Evolutionary conservation across 2,888 invertebrate species (phyloP).

Genomic region (Ryuthela nishihirai): DNA sequence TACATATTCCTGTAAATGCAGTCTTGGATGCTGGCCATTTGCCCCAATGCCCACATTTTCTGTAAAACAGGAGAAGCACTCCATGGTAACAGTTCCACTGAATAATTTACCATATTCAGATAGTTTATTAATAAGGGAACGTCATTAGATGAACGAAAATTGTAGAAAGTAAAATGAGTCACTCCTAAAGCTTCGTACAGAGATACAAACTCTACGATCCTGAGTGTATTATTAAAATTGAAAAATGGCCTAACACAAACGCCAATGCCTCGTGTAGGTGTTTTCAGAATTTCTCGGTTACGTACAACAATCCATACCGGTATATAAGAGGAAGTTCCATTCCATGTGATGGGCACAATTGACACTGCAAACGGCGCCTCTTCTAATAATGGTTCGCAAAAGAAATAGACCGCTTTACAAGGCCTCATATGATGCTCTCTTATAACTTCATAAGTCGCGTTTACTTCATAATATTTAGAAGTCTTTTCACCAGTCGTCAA

Average conservation of each 20-base stretch:
- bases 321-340: not conserved
- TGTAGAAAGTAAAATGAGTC: conserved; percentile 24
- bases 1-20: conserved; percentile 22
- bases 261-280: conserved; percentile 17
- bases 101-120: conserved; percentile 3
- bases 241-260: conserved; percentile 46
- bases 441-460: conserved; percentile 1
- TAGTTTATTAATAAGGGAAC: not conserved
- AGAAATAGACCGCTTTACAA: conserved; percentile 9
- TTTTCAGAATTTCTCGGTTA: not conserved
- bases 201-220: conserved; percentile 44
- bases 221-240: conserved; percentile 43
- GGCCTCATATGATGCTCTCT: conserved; percentile 15
- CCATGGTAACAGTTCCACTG: conserved; percentile 22
- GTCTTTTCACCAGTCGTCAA: not conserved
- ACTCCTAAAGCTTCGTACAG: conserved; percentile 42
- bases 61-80: conserved; percentile 5
- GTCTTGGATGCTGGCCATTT: conserved; percentile 31
- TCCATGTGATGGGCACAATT: conserved; percentile 6
- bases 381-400: not conserved
- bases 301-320: conserved; percentile 8
- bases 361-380: conserved; percentile 1
- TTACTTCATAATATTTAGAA: not conserved
- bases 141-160: not conserved
- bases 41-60: conserved; percentile 28